Evolutionary conservation across 1,140 invertebrate species (phyloP), one percentile per base, ranked within the genome.

Genomic region (Papilio machaon): DNA sequence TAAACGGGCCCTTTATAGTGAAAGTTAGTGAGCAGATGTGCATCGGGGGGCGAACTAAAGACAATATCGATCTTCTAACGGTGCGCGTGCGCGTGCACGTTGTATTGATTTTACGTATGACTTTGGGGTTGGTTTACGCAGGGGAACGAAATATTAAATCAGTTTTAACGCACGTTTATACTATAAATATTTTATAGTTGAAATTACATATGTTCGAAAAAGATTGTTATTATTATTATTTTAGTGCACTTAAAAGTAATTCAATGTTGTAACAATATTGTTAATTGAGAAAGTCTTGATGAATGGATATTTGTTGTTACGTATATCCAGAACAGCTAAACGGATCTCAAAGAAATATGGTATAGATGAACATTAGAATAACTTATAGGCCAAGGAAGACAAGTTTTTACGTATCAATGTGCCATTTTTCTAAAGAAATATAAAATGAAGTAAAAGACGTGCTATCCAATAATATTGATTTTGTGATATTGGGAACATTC

Each of bases 11-110:
- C 73, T 47, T 46, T 30, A 7, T 10, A 58, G 75, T 17, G 75
- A 60, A 58, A 38, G 54, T 60, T 30, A 30, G 73, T 3, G 64
- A 77, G 30, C 88, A 90, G 88, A 90, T 90, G 88, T 86, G 85
- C 82, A 77, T 58, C 82, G 83, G 84, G 84, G 86, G 83, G 82
- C 70, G 82, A 82, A 82, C n/a, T 83, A 84, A 87, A 90, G 85
- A 89, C 87, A 88, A 90, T 88, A 90, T 90, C 89, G 89, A 88
- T 90, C 87, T 87, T 85, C 86, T 83, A 84, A 81, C 81, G 82
- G 17, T 78, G 84, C 86, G 85, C 85, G 84, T 85, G 85, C 85
- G 82, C 80, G 86, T 84, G 84, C 84, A 82, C 85, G 81, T 77
- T 73, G 80, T 89, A 88, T 88, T 88, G 88, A 88, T 87, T 87